Percentiles rank a stretch among this genome's conserved stretches.
Evolutionary conservation across 1,140 invertebrate genomes (phyloP).

Genomic region (Sycobia sp.): DNA sequence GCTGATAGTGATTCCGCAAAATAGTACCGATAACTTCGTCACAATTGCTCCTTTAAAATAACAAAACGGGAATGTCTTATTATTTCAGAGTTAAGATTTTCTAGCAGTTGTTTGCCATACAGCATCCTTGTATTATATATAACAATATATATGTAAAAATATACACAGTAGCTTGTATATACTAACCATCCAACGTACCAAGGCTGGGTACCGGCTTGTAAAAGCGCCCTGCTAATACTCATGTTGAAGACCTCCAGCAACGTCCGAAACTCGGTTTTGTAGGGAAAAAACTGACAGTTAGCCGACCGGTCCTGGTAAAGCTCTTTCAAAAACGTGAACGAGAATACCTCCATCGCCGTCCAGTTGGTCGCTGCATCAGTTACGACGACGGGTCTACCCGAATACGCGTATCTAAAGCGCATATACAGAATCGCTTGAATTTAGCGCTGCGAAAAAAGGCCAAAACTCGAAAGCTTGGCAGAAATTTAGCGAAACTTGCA

Average conservation of each 20-base stretch:
- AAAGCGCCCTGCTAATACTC: conserved; percentile 69
- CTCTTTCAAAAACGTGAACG: conserved; percentile 80
- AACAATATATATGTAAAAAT: no score
- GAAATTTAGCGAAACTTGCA: not conserved
- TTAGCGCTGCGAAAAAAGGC: no score
- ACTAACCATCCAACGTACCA: conserved; percentile 91
- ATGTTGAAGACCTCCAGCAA: conserved; percentile 81
- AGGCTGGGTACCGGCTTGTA: conserved; percentile 68
- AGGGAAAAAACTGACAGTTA: conserved; percentile 90
- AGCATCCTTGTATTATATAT: no score
- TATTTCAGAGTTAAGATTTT: no score
- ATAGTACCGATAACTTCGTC: conserved; percentile 76
- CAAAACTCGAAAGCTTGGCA: not conserved
- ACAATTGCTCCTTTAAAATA: conserved; percentile 80
- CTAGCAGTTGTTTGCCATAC: no score
- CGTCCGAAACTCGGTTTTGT: conserved; percentile 82
- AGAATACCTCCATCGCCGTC: conserved; percentile 73
- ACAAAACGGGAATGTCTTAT: no score
- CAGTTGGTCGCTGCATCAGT: conserved; percentile 79
- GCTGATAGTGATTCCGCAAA: conserved; percentile 78
- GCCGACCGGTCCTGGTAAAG: conserved; percentile 70
- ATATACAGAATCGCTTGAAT: no score
- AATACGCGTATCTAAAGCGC: conserved; percentile 74
- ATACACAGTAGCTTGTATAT: not conserved
- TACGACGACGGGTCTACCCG: conserved; percentile 80